Base-by-base conservation (phyloP, 2,113 vertebrate species). In the Thinocorus orbignyianus region DNA sequence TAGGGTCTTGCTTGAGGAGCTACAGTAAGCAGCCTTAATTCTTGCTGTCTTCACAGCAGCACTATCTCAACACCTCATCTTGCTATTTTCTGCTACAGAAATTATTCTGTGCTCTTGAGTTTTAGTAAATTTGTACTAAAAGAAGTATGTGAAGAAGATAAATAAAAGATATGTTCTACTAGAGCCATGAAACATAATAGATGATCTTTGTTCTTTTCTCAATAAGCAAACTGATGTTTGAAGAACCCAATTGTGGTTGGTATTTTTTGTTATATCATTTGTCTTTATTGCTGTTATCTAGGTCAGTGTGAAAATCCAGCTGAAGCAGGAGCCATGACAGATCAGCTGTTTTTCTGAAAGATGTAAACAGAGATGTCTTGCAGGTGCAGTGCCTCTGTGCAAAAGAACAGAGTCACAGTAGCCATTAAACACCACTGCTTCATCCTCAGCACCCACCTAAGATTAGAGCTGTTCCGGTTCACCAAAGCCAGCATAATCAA, bases 401-500 rank as follows among this genome's bases (percentile, higher is more conserved):
- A 70, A 83, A 70, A 19, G 78, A 77, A 54, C 5, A 65, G 58
- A 84, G 60, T 39, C 2, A 1, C 26, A 39, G 33, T 8, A 42
- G 9, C 41, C 52, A 20, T 37, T 16, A 62, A 83, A 73, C 26
- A 62, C 2, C 2, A 44, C 19, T 4, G 2, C 15, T 35, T 18
- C 4, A 0, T n/a, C n/a, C 14, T 73, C 30, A 41, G 16, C 1
- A 1, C 39, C n/a, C 14, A 5, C 49, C 41, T 48, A 25, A 58
- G 25, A n/a, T 33, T 73, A 93, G 19, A 54, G 5, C 13, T 58
- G 28, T 71, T 66, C 15, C 0, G 0, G 44, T 58, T 83, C n/a
- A 73, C 58, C 35, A 83, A 83, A 77, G 9, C n/a, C 2, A 2
- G 10, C 8, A 54, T 73, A 77, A 70, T 51, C 54, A 90, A 88